A percentile compares a stretch with the other conserved stretches of the same genome.
Evolutionary conservation across 2,797 vertebrate genomes (phyloP).

Genomic region (Lepus oiostolus): DNA sequence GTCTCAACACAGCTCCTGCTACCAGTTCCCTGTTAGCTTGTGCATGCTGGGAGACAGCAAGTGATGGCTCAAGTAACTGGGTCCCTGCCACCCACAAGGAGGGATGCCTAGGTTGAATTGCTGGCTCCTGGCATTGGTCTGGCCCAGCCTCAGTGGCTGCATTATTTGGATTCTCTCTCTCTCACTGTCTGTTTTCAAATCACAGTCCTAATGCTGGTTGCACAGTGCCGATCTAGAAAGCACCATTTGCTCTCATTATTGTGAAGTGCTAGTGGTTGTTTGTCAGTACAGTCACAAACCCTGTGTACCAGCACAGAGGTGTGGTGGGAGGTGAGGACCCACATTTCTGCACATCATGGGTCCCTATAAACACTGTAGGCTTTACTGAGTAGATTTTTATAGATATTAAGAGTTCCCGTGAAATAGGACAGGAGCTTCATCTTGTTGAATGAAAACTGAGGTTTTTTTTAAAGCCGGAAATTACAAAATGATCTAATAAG

Average conservation of each 20-base stretch:
- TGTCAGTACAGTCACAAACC: slow-evolving; percentile 3
- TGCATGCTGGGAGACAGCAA: no score
- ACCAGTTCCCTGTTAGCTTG: no score
- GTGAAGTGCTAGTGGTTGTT: background rate
- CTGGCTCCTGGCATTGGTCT: no score
- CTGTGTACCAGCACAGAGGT: slow-evolving; percentile 4
- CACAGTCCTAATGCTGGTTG: background rate
- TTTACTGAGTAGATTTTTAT: slow-evolving; percentile 2
- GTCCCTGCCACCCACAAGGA: no score
- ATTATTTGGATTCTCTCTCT: no score
- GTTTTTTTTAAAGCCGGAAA: slow-evolving; percentile 60
- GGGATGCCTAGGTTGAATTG: no score
- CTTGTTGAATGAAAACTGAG: slow-evolving; percentile 56
- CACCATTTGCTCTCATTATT: slow-evolving; percentile 10
- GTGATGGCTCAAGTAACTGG: no score
- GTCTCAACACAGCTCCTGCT: no score
- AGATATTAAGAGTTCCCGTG: background rate
- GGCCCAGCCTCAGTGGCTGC: no score
- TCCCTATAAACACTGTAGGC: slow-evolving; percentile 16
- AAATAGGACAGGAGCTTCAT: background rate
- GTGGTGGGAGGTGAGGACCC: slow-evolving; percentile 17
- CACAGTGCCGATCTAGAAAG: background rate
- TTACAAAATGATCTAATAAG: slow-evolving; percentile 50
- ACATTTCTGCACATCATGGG: background rate
- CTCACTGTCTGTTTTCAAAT: no score